phyloP scores from a whole-genome alignment of 2,888 invertebrate species.

The Xanthorhoe designata region DNA sequence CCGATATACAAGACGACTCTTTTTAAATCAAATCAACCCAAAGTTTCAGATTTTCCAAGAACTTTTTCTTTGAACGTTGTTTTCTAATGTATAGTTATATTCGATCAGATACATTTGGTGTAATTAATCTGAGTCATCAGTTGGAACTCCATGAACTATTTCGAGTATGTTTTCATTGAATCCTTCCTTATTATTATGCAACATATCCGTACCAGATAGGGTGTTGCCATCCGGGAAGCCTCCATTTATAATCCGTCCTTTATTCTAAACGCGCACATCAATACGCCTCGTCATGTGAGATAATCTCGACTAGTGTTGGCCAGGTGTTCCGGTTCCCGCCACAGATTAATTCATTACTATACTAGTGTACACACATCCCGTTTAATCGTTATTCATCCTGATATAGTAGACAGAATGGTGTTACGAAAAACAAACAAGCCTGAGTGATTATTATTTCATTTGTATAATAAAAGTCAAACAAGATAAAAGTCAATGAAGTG shows the following conservation, averaged over 20 bases:
- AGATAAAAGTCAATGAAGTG: neutral
- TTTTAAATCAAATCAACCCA: neutral
- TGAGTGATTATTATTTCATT: neutral
- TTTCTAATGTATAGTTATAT: neutral
- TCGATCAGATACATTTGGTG: too few relatives aligned
- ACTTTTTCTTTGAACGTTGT: neutral
- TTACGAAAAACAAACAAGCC: neutral
- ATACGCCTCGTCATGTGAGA: conserved; percentile 50
- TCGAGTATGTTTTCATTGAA: conserved; percentile 11
- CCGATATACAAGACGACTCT: neutral
- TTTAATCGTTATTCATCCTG: conserved; percentile 16
- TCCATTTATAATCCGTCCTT: conserved; percentile 44
- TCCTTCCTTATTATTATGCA: conserved; percentile 12
- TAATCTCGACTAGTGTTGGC: conserved; percentile 50
- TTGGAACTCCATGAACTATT: conserved; percentile 3
- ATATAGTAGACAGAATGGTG: neutral
- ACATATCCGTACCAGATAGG: conserved; percentile 42
- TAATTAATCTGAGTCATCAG: neutral
- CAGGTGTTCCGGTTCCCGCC: conserved; percentile 37
- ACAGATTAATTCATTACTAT: conserved; percentile 22
- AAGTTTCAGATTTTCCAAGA: neutral
- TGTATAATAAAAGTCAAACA: neutral
- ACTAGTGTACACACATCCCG: conserved; percentile 10
- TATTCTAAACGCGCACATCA: conserved; percentile 47
- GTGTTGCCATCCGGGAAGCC: conserved; percentile 38